Percentiles rank a stretch among this genome's conserved stretches.
Evolutionary conservation across 1,140 invertebrate species (phyloP).

Genomic region (Meloidogyne exigua): DNA sequence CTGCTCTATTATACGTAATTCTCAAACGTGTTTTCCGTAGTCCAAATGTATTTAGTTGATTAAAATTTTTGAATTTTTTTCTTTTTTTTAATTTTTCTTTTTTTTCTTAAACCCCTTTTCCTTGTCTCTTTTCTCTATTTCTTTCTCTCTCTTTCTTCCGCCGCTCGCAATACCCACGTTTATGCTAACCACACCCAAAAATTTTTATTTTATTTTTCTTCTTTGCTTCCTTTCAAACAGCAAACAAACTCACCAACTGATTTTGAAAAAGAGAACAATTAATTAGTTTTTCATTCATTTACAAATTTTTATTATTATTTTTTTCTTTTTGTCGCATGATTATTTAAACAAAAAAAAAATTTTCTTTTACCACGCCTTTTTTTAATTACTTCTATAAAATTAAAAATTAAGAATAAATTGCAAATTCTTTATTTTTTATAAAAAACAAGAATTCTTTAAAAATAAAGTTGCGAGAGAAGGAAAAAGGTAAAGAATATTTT

Average conservation of each 20-base stretch:
- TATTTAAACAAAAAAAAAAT: not conserved
- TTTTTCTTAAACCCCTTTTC: not conserved
- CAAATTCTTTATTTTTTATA: not conserved
- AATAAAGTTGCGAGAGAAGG: not conserved
- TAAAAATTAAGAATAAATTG: no score
- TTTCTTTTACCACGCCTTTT: not conserved
- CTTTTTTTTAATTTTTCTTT: constrained; percentile 6
- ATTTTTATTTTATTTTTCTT: no score
- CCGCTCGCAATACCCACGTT: not conserved
- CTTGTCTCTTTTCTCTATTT: no score
- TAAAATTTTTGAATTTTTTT: no score
- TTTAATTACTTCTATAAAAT: not conserved
- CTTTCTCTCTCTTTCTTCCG: not conserved
- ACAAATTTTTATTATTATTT: not conserved
- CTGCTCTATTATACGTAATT: not conserved
- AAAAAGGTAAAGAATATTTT: not conserved
- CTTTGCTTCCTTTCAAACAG: not conserved
- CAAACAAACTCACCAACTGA: not conserved
- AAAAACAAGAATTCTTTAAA: not conserved
- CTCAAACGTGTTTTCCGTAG: not conserved
- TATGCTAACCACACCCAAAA: constrained; percentile 5
- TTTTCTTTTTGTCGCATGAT: not conserved
- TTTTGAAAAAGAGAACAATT: not conserved
- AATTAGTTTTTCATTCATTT: not conserved
- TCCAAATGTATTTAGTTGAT: no score